phyloP scores from a whole-genome alignment of 2,797 vertebrate genomes.

The Glyptemys insculpta region DNA sequence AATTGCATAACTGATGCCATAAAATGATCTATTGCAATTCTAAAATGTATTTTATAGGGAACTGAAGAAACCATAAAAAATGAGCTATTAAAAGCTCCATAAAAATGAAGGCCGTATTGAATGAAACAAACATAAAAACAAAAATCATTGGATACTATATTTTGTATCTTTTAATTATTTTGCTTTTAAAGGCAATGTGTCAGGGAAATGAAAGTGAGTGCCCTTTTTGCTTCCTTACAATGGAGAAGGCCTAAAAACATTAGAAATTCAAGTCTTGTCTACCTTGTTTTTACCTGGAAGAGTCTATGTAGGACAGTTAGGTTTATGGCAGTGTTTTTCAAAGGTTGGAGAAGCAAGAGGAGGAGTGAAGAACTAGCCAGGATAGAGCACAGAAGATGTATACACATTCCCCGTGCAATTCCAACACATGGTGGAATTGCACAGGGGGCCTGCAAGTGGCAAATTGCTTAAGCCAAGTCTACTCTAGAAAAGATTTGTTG shows the following conservation, averaged over 20 bases:
- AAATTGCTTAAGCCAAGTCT: too few relatives aligned
- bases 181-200: slow-evolving; percentile 33
- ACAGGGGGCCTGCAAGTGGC: background rate
- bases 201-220: background rate
- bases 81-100: background rate
- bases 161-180: background rate
- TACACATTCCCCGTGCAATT: too few relatives aligned
- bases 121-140: background rate
- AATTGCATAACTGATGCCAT: background rate
- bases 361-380: background rate
- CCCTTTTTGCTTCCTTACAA: background rate
- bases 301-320: slow-evolving; percentile 11
- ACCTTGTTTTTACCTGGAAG: background rate
- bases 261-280: background rate
- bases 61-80: background rate
- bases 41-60: background rate
- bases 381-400: background rate
- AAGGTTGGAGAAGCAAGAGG: background rate
- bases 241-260: background rate
- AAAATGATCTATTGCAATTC: background rate
- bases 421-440: background rate
- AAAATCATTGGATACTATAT: background rate
- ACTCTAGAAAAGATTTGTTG: too few relatives aligned
- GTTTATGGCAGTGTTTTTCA: background rate
- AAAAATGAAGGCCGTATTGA: background rate